Conservation (phyloP, 2,888 invertebrate genomes). For the Netelia inedita region DNA sequence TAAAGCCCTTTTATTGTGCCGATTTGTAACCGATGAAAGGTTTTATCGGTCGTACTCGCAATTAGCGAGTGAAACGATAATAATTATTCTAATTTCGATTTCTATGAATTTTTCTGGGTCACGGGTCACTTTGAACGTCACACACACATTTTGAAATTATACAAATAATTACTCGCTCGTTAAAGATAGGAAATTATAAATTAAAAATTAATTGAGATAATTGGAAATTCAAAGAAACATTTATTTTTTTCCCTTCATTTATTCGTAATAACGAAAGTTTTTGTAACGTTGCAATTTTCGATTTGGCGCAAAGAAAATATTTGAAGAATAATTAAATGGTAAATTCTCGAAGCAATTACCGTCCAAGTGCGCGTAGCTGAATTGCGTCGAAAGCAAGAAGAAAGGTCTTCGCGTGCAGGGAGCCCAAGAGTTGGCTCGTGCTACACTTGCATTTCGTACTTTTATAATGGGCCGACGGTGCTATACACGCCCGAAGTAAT, state of each 20-base stretch:
- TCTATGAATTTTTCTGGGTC: too few species aligned
- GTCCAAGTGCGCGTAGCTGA: not conserved
- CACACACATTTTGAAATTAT: too few species aligned
- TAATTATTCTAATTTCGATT: too few species aligned
- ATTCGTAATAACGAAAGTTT: not conserved
- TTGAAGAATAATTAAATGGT: not conserved
- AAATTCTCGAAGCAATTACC: slow-evolving; percentile 41
- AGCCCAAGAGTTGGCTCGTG: slow-evolving; percentile 2
- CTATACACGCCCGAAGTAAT: slow-evolving; percentile 72
- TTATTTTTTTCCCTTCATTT: too few species aligned
- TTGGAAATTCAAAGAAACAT: too few species aligned
- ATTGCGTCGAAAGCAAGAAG: slow-evolving; percentile 35
- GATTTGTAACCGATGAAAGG: not conserved
- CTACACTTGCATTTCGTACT: slow-evolving; percentile 52
- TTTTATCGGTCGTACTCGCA: not conserved
- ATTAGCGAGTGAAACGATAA: too few species aligned
- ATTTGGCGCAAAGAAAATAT: not conserved
- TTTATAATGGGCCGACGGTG: slow-evolving; percentile 36
- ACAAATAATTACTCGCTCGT: not conserved
- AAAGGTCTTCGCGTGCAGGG: slow-evolving; percentile 67
- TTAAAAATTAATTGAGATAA: too few species aligned
- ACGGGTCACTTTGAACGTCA: too few species aligned
- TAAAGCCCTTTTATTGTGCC: not conserved
- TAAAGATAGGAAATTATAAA: too few species aligned
- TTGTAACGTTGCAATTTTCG: not conserved